Evolutionary conservation across 2,113 vertebrate species (phyloP), one percentile per base, ranked within the genome.

Genomic region (Scartelaos histophorus): DNA sequence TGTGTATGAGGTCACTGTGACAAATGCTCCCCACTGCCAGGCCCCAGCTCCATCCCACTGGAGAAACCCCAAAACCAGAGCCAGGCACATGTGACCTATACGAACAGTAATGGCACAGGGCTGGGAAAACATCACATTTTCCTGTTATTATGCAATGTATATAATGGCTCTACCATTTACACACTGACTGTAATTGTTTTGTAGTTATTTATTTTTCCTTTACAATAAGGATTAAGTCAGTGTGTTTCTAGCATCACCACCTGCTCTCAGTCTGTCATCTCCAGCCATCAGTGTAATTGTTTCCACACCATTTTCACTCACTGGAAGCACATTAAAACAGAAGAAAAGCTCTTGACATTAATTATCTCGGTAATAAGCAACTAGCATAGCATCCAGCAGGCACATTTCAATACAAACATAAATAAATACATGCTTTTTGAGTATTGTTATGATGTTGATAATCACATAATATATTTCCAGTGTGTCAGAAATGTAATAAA

Each of bases 1-100:
- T 60, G 34, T 22, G 53, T 43, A 88, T 87, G 84, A 90, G 71
- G 86, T 91, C 89, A 86, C 38, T 68, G 69, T 82, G 81, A 85
- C 84, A 83, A 83, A 53, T 72, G 87, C 24, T 53, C 78, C 13
- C 58, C 67, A 66, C 66, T 35, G 64, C 29, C 38, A 21, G 62
- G 61, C 70, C 43, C 46, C 67, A 57, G 72, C 67, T 65, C 43
- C 76, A 73, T 75, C 71, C 25, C 77, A 49, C 69, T 34, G 66
- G 43, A 60, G 70, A 60, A 43, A 54, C 71, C 51, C 47, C 54
- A 74, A 74, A 69, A 73, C 82, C 81, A 74, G 74, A 35, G 69
- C 79, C 83, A 88, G 80, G 88, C 72, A 76, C 66, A 83, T 75
- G 71, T 81, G 46, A 82, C 67, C 72, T 53, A 69, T 5, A 5